These are phyloP conservation scores for Drosophila heteroneura DNA, from an alignment of 2,888 invertebrate genomes.

Conservation along the genomic window DNA sequence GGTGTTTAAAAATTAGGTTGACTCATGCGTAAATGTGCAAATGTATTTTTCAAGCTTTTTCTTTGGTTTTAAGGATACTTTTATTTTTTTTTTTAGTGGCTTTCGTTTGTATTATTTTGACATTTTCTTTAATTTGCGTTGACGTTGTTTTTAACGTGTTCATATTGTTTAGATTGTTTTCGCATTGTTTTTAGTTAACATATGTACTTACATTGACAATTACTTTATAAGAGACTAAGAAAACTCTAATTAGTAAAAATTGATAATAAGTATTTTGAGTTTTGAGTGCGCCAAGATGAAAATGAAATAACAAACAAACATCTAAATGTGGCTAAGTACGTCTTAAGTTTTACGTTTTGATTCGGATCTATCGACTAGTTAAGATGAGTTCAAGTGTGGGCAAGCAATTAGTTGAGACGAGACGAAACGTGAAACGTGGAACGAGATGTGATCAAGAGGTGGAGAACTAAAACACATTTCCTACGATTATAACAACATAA, in stretches of 20 bases:
- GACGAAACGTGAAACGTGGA: constrained; percentile 15
- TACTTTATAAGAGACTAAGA: constrained; percentile 73
- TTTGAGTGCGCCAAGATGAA: constrained; percentile 56
- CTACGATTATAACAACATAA: constrained; percentile 72
- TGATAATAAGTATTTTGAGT: constrained; percentile 20
- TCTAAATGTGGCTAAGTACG: constrained; percentile 26
- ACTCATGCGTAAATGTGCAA: constrained; percentile 86
- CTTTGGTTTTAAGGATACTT: constrained; percentile 35
- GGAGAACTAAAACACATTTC: constrained; percentile 62
- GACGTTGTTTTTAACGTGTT: constrained; percentile 51
- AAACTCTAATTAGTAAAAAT: constrained; percentile 47
- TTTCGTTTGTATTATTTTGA: constrained; percentile 41
- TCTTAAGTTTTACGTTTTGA: constrained; percentile 29
- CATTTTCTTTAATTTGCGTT: constrained; percentile 52
- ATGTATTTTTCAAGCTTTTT: constrained; percentile 85
- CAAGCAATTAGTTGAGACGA: constrained; percentile 58
- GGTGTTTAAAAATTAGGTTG: constrained; percentile 82
- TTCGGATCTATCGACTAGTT: constrained; percentile 33
- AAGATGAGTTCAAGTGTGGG: constrained; percentile 46
- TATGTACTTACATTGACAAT: constrained; percentile 80
- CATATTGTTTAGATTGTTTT: constrained; percentile 42
- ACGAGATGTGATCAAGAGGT: constrained; percentile 12
- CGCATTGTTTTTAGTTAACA: constrained; percentile 41
- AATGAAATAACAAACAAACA: constrained; percentile 35
- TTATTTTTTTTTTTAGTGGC: constrained; percentile 25